A percentile compares a stretch with the other conserved stretches of the same genome.
These are phyloP conservation scores for Aythya baeri DNA, from an alignment of 2,113 vertebrate species.

Conservation along the genomic window DNA sequence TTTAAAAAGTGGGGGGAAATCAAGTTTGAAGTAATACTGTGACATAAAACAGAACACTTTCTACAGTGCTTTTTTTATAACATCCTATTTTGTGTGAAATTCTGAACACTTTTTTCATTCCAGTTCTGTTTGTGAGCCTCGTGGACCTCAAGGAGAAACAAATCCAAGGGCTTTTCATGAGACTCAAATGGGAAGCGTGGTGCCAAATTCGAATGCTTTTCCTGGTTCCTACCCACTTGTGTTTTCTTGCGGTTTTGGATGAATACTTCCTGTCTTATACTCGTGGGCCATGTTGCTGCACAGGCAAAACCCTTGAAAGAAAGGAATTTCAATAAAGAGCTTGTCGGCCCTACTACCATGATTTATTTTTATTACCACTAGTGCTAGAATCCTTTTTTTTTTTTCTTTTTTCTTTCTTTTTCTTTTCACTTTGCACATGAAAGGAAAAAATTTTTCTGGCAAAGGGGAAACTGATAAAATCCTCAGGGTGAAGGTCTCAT, in stretches of 20 bases:
- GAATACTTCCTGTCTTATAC: not conserved
- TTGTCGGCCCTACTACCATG: not conserved
- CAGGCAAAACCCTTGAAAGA: not conserved
- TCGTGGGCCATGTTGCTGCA: not conserved
- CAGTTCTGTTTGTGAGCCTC: not conserved
- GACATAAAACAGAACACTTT: not conserved
- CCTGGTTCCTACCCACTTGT: not conserved
- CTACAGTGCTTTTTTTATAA: not conserved
- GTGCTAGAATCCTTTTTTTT: not conserved
- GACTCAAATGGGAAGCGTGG: not conserved
- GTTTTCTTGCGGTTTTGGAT: not conserved
- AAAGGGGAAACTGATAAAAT: not conserved
- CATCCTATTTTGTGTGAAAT: not conserved
- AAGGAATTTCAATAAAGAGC: not conserved
- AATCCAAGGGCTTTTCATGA: not conserved
- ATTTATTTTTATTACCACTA: not conserved
- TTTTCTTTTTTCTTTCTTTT: not conserved
- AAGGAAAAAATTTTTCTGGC: not conserved
- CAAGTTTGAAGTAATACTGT: not conserved
- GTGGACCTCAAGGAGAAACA: not conserved
- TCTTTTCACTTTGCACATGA: not conserved
- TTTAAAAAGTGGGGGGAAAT: not conserved
- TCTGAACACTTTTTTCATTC: not conserved
- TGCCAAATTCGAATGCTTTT: not conserved
- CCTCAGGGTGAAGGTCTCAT: not conserved